A percentile compares a stretch with the other conserved stretches of the same genome.
Conservation (phyloP, 2,797 vertebrate species). For the Periophthalmus magnuspinnatus region DNA sequence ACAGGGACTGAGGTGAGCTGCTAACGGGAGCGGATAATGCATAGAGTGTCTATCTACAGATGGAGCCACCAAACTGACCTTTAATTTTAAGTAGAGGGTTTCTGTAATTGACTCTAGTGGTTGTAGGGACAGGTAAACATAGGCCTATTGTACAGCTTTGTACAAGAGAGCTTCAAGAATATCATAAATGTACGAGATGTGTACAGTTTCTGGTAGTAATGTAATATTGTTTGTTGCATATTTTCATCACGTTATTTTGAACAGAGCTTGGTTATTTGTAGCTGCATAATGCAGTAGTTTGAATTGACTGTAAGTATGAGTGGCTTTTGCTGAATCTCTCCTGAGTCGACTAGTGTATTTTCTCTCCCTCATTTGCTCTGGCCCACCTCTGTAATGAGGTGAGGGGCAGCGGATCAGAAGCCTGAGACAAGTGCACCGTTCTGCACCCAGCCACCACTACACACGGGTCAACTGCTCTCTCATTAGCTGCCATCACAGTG, state of each 20-base stretch:
- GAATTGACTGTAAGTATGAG: background rate
- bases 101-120: background rate
- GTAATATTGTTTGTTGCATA: too few species aligned
- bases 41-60: conserved; percentile 21
- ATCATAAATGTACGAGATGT: background rate
- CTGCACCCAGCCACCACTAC: conserved; percentile 50
- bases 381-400: conserved; percentile 67
- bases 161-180: background rate
- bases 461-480: conserved; percentile 67
- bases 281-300: background rate
- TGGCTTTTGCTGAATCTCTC: conserved; percentile 32
- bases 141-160: background rate
- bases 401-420: conserved; percentile 60
- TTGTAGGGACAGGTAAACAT: background rate
- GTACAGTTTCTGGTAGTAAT: background rate
- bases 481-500: conserved; percentile 68
- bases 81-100: background rate
- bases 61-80: background rate
- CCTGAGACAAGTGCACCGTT: conserved; percentile 50
- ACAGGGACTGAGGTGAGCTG: conserved; percentile 43
- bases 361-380: conserved; percentile 14
- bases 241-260: too few species aligned
- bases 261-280: background rate
- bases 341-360: background rate
- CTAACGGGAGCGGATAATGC: conserved; percentile 59